Base-by-base conservation (phyloP, 2,888 invertebrate species). In the Chaetogeoica ovagalla region DNA sequence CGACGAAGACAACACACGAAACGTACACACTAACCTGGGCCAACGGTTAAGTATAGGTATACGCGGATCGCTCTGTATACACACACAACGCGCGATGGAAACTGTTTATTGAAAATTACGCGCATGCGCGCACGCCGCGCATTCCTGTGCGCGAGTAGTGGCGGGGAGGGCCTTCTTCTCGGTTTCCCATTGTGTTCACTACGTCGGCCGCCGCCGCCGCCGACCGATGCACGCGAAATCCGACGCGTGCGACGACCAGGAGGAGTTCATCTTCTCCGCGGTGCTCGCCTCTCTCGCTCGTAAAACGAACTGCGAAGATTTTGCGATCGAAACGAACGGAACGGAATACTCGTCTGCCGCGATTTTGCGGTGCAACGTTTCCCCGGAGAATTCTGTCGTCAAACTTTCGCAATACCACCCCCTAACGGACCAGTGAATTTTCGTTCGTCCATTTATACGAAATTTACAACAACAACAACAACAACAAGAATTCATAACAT, bases 21-120 rank as follows among this genome's bases (percentile, higher is more conserved):
- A n/a, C n/a, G n/a, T n/a, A n/a, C n/a, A n/a, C n/a, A n/a, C n/a
- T n/a, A n/a, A n/a, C n/a, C 30, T 52, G 52, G 52, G 52, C 52
- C 52, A 52, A 52, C n/a, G 57, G 57, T 19, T n/a, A 17, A 8
- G 39, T 62, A 39, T 8, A 39, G 23, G 37, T 43, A 21, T 30
- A 30, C 52, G 52, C n/a, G 55, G 43, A 75, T 39, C 75, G n/a
- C 57, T 23, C 66, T 66, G 75, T 75, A 60, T 59, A 43, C 23
- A 30, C 43, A 11, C 43, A 11, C 19, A 39, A 37, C 55, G 4
- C 30, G 4, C 30, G 63, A 63, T 79, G 79, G 39, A 77, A 77
- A 77, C 63, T 39, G 55, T n/a, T 79, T 79, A 71, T 79, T 70
- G 79, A 79, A 79, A 79, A 79, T 63, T 39, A n/a, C 55, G 70